These are phyloP conservation scores for Linnaemya vulpina DNA, from an alignment of 2,888 invertebrate species.

Conservation along the genomic window DNA sequence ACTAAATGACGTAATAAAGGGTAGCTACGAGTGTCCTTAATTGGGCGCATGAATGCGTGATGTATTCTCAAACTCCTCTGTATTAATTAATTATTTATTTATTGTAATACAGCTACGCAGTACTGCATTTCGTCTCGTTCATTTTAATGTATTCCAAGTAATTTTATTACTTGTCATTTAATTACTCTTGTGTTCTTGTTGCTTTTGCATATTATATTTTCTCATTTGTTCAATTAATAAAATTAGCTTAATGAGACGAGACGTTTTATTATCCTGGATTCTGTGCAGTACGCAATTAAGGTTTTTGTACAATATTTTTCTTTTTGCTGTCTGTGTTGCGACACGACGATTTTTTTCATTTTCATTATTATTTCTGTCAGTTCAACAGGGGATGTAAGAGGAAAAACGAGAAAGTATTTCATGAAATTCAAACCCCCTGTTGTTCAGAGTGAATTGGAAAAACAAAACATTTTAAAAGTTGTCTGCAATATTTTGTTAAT, in stretches of 20 bases:
- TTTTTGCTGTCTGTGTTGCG: not conserved
- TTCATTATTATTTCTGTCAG: not conserved
- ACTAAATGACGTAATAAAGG: too few species aligned
- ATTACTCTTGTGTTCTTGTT: not conserved
- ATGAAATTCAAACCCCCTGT: not conserved
- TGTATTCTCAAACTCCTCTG: not conserved
- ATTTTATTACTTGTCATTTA: not conserved
- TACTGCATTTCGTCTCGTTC: not conserved
- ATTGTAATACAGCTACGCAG: not conserved
- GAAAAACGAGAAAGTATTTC: not conserved
- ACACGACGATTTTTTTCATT: not conserved
- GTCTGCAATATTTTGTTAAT: not conserved
- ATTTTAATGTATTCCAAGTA: not conserved
- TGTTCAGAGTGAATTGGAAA: not conserved
- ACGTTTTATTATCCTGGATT: conserved; percentile 26
- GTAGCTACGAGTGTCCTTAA: too few species aligned
- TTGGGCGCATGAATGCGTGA: not conserved
- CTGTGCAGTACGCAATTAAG: not conserved
- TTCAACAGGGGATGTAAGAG: not conserved
- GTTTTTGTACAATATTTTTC: not conserved
- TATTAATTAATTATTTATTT: conserved; percentile 1
- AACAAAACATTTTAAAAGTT: conserved; percentile 7
- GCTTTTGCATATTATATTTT: not conserved
- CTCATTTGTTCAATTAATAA: conserved; percentile 43
- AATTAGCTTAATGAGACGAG: conserved; percentile 40